phyloP scores from a whole-genome alignment of 35 echinoderm and acorn worm genomes.

The Diadema setosum region DNA sequence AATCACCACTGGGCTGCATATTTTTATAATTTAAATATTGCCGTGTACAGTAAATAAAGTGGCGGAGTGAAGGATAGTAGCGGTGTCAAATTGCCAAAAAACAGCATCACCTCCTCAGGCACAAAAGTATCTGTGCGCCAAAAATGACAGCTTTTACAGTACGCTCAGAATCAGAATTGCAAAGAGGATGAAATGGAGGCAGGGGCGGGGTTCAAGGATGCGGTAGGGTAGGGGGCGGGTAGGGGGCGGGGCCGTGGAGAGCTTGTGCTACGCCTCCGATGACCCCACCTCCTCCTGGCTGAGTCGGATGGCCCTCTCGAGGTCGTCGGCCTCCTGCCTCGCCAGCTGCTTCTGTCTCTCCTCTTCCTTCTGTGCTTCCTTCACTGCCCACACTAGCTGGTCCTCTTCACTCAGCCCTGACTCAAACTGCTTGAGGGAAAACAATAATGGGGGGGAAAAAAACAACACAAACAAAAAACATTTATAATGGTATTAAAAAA shows the following conservation, averaged over 20 bases:
- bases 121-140: too few species aligned
- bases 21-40: too few species aligned
- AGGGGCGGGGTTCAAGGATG: not conserved
- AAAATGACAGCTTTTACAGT: too few species aligned
- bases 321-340: slow-evolving; percentile 56
- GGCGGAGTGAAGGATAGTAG: too few species aligned
- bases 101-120: too few species aligned
- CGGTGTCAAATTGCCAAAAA: too few species aligned
- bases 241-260: not conserved
- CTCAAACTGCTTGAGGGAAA: too few species aligned
- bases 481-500: not conserved
- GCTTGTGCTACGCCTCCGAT: slow-evolving; percentile 45
- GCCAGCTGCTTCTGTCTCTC: slow-evolving; percentile 51
- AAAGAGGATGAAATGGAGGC: too few species aligned
- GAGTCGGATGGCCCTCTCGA: slow-evolving; percentile 63
- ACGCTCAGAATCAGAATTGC: too few species aligned
- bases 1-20: too few species aligned
- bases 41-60: too few species aligned
- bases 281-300: slow-evolving; percentile 49
- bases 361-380: slow-evolving; percentile 59
- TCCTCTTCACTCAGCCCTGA: slow-evolving; percentile 19
- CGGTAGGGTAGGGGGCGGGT: not conserved
- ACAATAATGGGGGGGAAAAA: too few species aligned
- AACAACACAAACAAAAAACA: not conserved
- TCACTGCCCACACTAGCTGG: slow-evolving; percentile 57